These are phyloP conservation scores for Acridotheres tristis DNA, from an alignment of 2,797 vertebrate species.

Conservation along the genomic window DNA sequence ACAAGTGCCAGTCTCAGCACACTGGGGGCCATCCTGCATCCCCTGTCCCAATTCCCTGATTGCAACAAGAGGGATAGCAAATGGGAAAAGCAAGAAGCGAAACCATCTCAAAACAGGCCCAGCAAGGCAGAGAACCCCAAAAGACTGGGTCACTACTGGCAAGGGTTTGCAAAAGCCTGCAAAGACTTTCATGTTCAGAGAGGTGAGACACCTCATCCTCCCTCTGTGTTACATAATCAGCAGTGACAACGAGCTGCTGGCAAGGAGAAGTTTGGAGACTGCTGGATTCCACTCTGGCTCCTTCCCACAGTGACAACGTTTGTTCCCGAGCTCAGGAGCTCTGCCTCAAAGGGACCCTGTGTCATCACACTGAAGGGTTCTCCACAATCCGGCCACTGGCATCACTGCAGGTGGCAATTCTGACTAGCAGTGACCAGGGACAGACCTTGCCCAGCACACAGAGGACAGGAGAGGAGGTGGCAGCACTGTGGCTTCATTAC, in stretches of 20 bases:
- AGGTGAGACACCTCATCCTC: not conserved
- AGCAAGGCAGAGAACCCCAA: not conserved
- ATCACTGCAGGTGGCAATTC: not conserved
- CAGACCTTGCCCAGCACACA: not conserved
- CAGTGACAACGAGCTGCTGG: conserved; percentile 4
- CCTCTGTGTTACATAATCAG: not conserved
- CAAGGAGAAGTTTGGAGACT: conserved; percentile 12
- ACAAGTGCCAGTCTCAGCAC: not conserved
- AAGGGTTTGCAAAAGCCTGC: not conserved
- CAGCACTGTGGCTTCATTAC: rapidly evolving
- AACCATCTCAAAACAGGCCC: not conserved
- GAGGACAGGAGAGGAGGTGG: not conserved
- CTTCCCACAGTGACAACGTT: not conserved
- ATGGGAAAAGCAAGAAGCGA: not conserved
- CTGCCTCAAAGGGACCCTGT: not conserved
- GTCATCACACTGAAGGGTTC: not conserved
- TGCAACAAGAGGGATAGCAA: not conserved
- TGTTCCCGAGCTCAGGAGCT: not conserved
- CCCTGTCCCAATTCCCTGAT: not conserved
- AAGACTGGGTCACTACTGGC: not conserved
- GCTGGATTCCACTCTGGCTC: not conserved
- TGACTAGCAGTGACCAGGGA: not conserved
- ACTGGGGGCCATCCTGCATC: not conserved
- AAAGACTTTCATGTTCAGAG: conserved; percentile 2
- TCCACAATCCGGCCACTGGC: not conserved